Conservation (phyloP, 2,888 invertebrate species). For the Mamestra brassicae region DNA sequence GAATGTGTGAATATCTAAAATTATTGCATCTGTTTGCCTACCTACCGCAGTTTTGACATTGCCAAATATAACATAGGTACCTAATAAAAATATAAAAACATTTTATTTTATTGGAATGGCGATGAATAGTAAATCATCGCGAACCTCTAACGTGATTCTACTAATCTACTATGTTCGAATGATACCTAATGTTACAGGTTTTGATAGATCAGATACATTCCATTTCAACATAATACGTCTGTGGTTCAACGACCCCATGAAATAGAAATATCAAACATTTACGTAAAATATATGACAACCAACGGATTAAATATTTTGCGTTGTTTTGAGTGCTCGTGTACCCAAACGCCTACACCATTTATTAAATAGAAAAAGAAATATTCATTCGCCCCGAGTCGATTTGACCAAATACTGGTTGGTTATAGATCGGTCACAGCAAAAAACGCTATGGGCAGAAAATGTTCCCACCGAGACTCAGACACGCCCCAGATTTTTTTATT, state of each 20-base stretch:
- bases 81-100: background rate
- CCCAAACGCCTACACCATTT: background rate
- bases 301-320: background rate
- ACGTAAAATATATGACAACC: background rate
- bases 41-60: background rate
- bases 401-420: conserved; percentile 22
- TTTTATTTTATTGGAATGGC: conserved; percentile 13
- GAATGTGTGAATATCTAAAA: background rate
- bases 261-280: conserved; percentile 9
- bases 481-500: conserved; percentile 23
- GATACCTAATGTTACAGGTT: conserved; percentile 20
- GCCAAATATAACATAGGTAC: background rate
- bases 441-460: conserved; percentile 5
- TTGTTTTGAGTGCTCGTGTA: background rate
- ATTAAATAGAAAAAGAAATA: background rate
- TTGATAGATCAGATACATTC: conserved; percentile 28
- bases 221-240: conserved; percentile 18
- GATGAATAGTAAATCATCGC: conserved; percentile 13
- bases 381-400: conserved; percentile 3
- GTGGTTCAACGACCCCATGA: conserved; percentile 31
- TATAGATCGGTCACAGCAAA: conserved; percentile 6
- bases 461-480: conserved; percentile 21
- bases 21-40: background rate
- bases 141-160: conserved; percentile 20
- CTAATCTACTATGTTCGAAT: conserved; percentile 26